phyloP scores from a whole-genome alignment of 2,888 invertebrate species.

The Lasioglossum figueresi region DNA sequence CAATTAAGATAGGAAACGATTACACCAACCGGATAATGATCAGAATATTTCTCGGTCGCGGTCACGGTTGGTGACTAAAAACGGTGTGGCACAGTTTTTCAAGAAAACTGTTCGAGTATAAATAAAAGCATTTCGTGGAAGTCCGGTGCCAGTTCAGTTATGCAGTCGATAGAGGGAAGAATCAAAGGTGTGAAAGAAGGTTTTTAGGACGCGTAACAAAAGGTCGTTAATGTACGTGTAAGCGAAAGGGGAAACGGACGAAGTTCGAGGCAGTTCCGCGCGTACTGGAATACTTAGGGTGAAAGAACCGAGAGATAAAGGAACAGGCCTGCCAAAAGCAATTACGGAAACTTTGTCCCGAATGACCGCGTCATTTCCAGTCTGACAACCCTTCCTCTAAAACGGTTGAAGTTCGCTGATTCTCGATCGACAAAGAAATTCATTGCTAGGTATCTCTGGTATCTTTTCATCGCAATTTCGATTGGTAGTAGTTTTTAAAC shows the following conservation, averaged over 20 bases:
- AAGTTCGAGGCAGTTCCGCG: constrained; percentile 36
- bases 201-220: constrained; percentile 51
- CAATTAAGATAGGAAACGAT: too few species aligned
- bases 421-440: constrained; percentile 20
- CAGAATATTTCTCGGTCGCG: background rate
- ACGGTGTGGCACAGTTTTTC: background rate
- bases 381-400: constrained; percentile 14
- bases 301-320: constrained; percentile 54
- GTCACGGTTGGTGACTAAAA: background rate
- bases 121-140: constrained; percentile 64
- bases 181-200: constrained; percentile 26
- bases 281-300: constrained; percentile 33
- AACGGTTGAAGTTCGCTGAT: constrained; percentile 34
- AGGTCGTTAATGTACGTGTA: constrained; percentile 53
- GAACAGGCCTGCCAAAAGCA: constrained; percentile 53
- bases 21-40: background rate
- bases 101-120: constrained; percentile 40
- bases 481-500: too few species aligned
- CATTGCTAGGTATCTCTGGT: background rate
- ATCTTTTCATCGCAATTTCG: too few species aligned
- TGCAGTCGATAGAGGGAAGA: constrained; percentile 21
- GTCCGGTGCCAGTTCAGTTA: constrained; percentile 55
- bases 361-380: constrained; percentile 29
- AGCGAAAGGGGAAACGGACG: constrained; percentile 29
- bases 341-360: constrained; percentile 57